phyloP scores from a whole-genome alignment of 2,113 vertebrate species.

The Galemys pyrenaicus region DNA sequence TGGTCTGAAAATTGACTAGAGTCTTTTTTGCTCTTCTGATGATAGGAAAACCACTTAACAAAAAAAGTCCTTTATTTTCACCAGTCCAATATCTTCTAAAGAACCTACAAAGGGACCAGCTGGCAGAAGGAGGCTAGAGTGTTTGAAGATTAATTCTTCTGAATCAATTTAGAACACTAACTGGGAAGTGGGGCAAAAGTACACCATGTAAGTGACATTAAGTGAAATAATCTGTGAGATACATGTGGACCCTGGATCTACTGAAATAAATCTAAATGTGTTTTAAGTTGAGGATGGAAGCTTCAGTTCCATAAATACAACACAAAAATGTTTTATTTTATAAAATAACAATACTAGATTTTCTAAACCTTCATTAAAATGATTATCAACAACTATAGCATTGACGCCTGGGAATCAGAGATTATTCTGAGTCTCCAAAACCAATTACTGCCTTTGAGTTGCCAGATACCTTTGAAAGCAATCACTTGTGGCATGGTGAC shows the following conservation, averaged over 20 bases:
- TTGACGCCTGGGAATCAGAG: background rate
- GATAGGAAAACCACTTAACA: conserved; percentile 60
- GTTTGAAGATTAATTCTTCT: conserved; percentile 69
- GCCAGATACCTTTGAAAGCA: background rate
- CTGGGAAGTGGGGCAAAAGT: conserved; percentile 51
- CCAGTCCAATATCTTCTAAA: conserved; percentile 56
- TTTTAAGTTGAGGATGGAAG: conserved; percentile 4
- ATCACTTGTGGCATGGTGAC: background rate
- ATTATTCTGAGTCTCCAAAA: background rate
- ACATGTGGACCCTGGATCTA: conserved; percentile 42
- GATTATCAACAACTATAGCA: background rate
- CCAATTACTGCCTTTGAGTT: background rate
- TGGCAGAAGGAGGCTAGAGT: conserved; percentile 60
- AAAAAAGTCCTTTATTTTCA: conserved; percentile 59
- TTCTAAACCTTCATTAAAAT: background rate
- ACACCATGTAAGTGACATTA: conserved; percentile 39
- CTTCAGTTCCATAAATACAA: background rate
- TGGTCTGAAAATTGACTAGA: conserved; percentile 64
- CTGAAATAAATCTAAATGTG: conserved; percentile 24
- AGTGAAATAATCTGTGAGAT: conserved; percentile 65
- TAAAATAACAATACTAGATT: conserved; percentile 17
- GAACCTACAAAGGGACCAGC: conserved; percentile 62
- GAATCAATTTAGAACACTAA: conserved; percentile 66
- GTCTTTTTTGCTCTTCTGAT: conserved; percentile 61
- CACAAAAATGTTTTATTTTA: background rate